Evolutionary conservation across 2,888 invertebrate genomes (phyloP).

Genomic region (Pelosia muscerda): DNA sequence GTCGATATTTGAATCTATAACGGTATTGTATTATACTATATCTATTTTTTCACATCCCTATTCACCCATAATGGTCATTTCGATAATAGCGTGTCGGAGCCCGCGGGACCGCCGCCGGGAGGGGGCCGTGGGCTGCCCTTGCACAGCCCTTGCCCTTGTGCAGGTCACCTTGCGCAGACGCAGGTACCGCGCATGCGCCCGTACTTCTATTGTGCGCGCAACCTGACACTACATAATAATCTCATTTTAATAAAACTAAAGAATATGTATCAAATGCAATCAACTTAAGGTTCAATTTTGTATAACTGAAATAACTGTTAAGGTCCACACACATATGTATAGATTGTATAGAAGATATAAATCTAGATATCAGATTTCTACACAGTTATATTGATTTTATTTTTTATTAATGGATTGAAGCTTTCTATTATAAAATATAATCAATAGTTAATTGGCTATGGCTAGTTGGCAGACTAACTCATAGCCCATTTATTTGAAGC

Average conservation of each 20-base stretch:
- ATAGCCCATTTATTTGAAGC: constrained; percentile 19
- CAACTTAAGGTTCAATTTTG: constrained; percentile 38
- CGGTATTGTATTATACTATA: neutral
- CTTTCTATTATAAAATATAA: constrained; percentile 26
- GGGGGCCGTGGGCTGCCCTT: constrained; percentile 59
- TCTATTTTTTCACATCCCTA: constrained; percentile 47
- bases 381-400: constrained; percentile 33
- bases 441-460: constrained; percentile 27
- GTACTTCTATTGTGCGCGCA: constrained; percentile 82
- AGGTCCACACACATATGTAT: constrained; percentile 36
- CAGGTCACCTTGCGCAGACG: constrained; percentile 77
- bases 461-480: constrained; percentile 20
- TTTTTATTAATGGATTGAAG: constrained; percentile 15
- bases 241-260: constrained; percentile 37
- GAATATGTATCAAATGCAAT: constrained; percentile 36
- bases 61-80: constrained; percentile 71
- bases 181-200: constrained; percentile 71
- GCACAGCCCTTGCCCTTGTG: constrained; percentile 82
- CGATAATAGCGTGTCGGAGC: constrained; percentile 77
- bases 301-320: constrained; percentile 17
- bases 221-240: constrained; percentile 71
- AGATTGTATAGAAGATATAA: constrained; percentile 38
- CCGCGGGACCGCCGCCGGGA: constrained; percentile 55
- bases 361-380: constrained; percentile 44
- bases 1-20: neutral